Evolutionary conservation across 37 sponge, comb jelly and placozoan genomes (phyloP).

Genomic region (Petrosia ficiformis): DNA sequence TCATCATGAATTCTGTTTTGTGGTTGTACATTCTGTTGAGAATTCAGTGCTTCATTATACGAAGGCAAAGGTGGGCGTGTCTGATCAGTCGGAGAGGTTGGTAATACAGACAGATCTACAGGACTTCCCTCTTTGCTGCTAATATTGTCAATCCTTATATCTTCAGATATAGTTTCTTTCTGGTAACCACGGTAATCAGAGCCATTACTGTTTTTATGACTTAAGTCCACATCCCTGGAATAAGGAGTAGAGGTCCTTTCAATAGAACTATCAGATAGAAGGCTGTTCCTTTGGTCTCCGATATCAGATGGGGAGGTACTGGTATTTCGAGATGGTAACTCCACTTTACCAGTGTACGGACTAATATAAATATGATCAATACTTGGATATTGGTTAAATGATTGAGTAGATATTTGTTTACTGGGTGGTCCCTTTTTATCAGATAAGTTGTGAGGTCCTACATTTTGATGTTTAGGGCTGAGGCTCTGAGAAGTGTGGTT

Average conservation of each 20-base stretch:
- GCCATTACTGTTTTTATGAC: not conserved
- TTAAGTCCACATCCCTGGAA: too few species aligned
- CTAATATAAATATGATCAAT: not conserved
- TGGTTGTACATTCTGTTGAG: conserved; percentile 18
- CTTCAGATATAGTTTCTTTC: too few species aligned
- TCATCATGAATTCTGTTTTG: conserved; percentile 23
- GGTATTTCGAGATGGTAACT: not conserved
- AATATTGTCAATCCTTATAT: not conserved
- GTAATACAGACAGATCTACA: not conserved
- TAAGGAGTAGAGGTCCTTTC: conserved; percentile 28
- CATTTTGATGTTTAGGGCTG: not conserved
- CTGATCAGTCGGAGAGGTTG: not conserved
- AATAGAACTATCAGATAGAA: conserved; percentile 17
- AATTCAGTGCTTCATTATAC: not conserved
- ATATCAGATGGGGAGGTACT: not conserved
- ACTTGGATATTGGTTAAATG: too few species aligned
- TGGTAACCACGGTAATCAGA: not conserved
- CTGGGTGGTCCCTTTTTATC: too few species aligned
- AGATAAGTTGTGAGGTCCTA: too few species aligned
- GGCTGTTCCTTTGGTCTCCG: conserved; percentile 7
- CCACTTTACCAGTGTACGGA: not conserved
- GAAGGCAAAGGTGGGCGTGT: not conserved
- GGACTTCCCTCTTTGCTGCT: not conserved
- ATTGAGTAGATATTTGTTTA: too few species aligned
- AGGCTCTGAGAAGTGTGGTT: not conserved